Percentiles rank a stretch among this genome's conserved stretches.
phyloP scores from a whole-genome alignment of 1,140 invertebrate genomes.

The Wasmannia auropunctata region DNA sequence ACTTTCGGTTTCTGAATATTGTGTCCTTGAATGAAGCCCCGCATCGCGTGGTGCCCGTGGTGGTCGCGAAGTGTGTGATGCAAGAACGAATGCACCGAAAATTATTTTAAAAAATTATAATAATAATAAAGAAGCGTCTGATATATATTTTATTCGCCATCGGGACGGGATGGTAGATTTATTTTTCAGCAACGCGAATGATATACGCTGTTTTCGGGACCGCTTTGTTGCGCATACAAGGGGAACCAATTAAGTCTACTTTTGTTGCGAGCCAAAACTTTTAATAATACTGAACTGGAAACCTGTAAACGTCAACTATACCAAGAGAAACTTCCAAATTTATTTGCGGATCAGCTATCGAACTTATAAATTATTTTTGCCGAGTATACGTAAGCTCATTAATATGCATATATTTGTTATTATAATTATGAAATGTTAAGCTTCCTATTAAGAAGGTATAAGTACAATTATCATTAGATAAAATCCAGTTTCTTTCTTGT shows the following conservation, averaged over 20 bases:
- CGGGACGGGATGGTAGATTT: slow-evolving; percentile 2
- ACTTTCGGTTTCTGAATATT: slow-evolving; percentile 86
- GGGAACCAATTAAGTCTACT: slow-evolving; percentile 25
- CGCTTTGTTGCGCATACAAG: not conserved
- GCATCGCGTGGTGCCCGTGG: slow-evolving; percentile 64
- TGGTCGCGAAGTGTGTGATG: slow-evolving; percentile 57
- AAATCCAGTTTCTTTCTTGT: not conserved
- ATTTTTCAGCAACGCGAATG: slow-evolving; percentile 17
- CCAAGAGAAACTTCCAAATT: not conserved
- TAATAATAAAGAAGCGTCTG: not conserved
- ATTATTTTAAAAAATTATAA: slow-evolving; percentile 42
- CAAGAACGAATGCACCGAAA: slow-evolving; percentile 72
- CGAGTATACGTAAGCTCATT: not conserved
- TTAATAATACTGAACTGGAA: not conserved
- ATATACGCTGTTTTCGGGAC: not conserved
- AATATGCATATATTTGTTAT: not conserved
- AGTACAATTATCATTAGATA: not conserved
- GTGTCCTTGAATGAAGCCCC: slow-evolving; percentile 82
- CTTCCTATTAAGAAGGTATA: not conserved
- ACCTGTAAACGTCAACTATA: not conserved
- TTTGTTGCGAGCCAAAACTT: not conserved
- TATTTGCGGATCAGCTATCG: not conserved
- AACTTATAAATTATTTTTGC: not conserved
- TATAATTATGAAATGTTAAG: not conserved
- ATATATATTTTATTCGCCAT: not conserved